Percentiles rank a stretch among this genome's conserved stretches.
These are phyloP conservation scores for Liopterus haemorrhoidalis DNA, from an alignment of 2,888 invertebrate species.

Conservation along the genomic window DNA sequence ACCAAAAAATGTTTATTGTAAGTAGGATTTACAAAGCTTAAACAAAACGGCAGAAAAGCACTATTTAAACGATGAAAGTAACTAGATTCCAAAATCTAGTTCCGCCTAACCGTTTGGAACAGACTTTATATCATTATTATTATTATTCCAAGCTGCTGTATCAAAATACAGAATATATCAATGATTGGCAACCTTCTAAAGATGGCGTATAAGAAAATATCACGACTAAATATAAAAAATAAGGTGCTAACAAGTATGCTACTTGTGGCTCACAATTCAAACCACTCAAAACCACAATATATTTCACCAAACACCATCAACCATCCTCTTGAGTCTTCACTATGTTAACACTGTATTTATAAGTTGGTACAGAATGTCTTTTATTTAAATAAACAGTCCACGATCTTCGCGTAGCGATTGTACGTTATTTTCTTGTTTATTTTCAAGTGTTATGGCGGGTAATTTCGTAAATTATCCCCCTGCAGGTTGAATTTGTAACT, in stretches of 20 bases:
- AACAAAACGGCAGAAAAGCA: no score
- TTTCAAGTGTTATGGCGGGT: conserved; percentile 48
- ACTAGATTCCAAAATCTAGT: no score
- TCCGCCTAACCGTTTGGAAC: no score
- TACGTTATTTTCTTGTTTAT: conserved; percentile 47
- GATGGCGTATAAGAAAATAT: no score
- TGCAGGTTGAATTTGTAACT: conserved; percentile 57
- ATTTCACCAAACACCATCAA: conserved; percentile 29
- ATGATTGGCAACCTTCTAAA: no score
- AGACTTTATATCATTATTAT: no score
- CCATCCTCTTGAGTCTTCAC: conserved; percentile 16
- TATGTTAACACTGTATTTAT: conserved; percentile 28
- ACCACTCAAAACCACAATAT: conserved; percentile 24
- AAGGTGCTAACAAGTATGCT: conserved; percentile 35
- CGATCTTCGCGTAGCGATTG: conserved; percentile 43
- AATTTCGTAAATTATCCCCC: conserved; percentile 55
- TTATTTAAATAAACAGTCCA: conserved; percentile 48
- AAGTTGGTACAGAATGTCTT: conserved; percentile 30
- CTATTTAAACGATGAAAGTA: no score
- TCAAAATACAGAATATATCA: no score
- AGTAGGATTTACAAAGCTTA: no score
- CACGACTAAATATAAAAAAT: conserved; percentile 27
- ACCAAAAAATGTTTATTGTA: no score
- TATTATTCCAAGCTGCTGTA: no score
- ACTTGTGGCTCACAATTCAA: conserved; percentile 30